These are phyloP conservation scores for sheep (Ovis aries) DNA, from an alignment of 2,113 vertebrate species.

Conservation along the genomic window ARS-UI_Ramb_v3.0 NC_056076.1:61532001-61532500, in stretches of 20 bases:
- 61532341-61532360: neutral
- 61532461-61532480: neutral
- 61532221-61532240: neutral
- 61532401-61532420: neutral
- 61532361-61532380: neutral
- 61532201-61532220: neutral
- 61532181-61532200: neutral
- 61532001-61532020: rapidly evolving
- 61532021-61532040: rapidly evolving
- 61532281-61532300: neutral
- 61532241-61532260: neutral
- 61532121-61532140: neutral
- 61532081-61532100: neutral
- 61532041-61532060: rapidly evolving
- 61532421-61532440: neutral
- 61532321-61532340: neutral
- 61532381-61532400: neutral
- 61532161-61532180: neutral
- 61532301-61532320: neutral
- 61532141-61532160: neutral
- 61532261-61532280: neutral
- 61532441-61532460: neutral
- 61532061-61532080: neutral
- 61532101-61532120: neutral
- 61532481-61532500: neutral